Base-by-base conservation (phyloP, 2,113 vertebrate species). In the Oryzias woworae region DNA sequence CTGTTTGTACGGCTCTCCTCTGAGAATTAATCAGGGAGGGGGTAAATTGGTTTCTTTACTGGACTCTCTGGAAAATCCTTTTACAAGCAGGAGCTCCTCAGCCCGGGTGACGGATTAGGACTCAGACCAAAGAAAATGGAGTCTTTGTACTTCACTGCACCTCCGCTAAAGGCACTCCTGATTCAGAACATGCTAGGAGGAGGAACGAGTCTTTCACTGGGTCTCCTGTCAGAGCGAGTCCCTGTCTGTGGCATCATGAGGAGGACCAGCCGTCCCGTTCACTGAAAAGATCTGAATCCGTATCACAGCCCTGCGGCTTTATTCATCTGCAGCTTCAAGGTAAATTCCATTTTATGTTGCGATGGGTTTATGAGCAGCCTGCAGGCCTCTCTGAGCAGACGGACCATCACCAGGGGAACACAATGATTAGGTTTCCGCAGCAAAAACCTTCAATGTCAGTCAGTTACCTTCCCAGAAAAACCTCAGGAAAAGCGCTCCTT, bases 41-140 rank as follows among this genome's bases (percentile, higher is more conserved):
- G 65, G 24, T 61, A 80, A 82, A 85, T 80, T 71, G 71, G 68
- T 81, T 82, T 88, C 82, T 88, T 83, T 67, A 71, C 74, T 69
- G 51, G 66, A 70, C 67, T 76, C 80, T 54, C 20, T 48, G 52
- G 71, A 77, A 80, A 80, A 59, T 71, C 53, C 67, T 70, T 69
- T 48, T 1, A 53, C 52, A 59, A 4, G 48, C 54, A 52, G 44
- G 68, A 46, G 53, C 18, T 26, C 28, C 18, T 36, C 36, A 36
- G 36, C 36, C 36, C 10, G 7, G 36, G 36, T 36, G 36, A 36
- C 36, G 36, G 36, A 36, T 36, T 36, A 36, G 36, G 36, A 36
- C 36, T 36, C 36, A 12, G 31, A 36, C 36, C 36, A 36, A 36
- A 36, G 36, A 36, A 36, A 36, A 36, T 36, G 10, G 12, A 36